phyloP scores from a whole-genome alignment of 2,113 vertebrate genomes.

The Galeopterus variegatus region DNA sequence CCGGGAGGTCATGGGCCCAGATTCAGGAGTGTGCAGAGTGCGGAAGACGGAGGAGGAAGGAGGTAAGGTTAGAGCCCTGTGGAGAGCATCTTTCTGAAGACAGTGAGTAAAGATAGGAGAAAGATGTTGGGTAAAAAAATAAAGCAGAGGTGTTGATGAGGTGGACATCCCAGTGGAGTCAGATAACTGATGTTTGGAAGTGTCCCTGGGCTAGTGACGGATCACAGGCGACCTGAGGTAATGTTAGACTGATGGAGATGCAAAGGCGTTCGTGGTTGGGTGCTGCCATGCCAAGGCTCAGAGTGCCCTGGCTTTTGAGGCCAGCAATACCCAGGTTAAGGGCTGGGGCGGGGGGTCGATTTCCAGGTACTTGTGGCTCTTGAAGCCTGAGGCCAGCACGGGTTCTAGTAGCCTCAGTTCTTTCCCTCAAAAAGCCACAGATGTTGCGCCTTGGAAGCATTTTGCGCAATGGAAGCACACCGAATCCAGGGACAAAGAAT shows the following conservation, averaged over 20 bases:
- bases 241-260: background rate
- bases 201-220: background rate
- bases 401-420: background rate
- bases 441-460: background rate
- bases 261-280: background rate
- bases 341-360: background rate
- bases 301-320: background rate
- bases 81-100: background rate
- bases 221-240: background rate
- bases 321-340: background rate
- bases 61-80: background rate
- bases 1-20: background rate
- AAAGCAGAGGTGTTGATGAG: background rate
- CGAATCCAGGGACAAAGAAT: background rate
- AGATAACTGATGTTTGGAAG: background rate
- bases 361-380: background rate
- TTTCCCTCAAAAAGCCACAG: background rate
- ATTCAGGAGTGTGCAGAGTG: background rate
- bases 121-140: background rate
- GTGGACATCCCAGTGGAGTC: background rate
- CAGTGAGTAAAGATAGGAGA: background rate
- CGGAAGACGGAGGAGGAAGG: background rate
- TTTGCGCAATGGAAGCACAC: background rate
- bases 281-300: background rate
- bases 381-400: background rate